Percentiles rank a stretch among this genome's conserved stretches.
Conservation (phyloP, 1,140 invertebrate species). For the Telenomus remus region DNA sequence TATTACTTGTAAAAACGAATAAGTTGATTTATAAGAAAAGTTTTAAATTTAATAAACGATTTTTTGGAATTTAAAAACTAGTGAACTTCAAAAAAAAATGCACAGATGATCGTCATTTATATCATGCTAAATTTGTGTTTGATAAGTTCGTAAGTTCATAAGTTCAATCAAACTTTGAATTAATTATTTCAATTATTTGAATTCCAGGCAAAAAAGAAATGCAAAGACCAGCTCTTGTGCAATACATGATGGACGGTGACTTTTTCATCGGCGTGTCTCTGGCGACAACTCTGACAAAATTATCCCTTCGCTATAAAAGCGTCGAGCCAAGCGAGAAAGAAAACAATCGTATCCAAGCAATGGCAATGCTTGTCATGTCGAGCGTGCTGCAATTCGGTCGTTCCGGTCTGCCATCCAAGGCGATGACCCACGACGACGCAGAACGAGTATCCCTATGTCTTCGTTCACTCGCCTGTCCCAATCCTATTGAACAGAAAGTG, state of each 20-base stretch:
- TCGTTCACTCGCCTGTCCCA: conserved; percentile 85
- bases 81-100: too few relatives aligned
- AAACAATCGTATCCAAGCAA: conserved; percentile 84
- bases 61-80: too few relatives aligned
- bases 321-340: conserved; percentile 78
- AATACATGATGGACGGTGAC: conserved; percentile 95
- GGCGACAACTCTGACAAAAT: conserved; percentile 92
- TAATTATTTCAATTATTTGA: conserved; percentile 6
- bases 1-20: too few relatives aligned
- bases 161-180: conserved; percentile 9
- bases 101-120: too few relatives aligned
- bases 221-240: conserved; percentile 86
- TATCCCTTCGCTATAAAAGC: conserved; percentile 85
- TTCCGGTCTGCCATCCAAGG: conserved; percentile 80
- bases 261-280: conserved; percentile 96
- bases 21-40: too few relatives aligned
- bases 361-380: conserved; percentile 92
- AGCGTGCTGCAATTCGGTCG: conserved; percentile 89
- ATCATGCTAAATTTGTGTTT: too few relatives aligned
- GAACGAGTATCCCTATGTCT: conserved; percentile 93
- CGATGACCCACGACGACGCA: conserved; percentile 95
- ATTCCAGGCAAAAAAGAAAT: conserved; percentile 78
- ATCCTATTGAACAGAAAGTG: conserved; percentile 82
- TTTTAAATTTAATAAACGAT: too few relatives aligned
- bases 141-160: too few relatives aligned